phyloP scores from a whole-genome alignment of 2,888 invertebrate genomes.

The Perithous albicinctus region DNA sequence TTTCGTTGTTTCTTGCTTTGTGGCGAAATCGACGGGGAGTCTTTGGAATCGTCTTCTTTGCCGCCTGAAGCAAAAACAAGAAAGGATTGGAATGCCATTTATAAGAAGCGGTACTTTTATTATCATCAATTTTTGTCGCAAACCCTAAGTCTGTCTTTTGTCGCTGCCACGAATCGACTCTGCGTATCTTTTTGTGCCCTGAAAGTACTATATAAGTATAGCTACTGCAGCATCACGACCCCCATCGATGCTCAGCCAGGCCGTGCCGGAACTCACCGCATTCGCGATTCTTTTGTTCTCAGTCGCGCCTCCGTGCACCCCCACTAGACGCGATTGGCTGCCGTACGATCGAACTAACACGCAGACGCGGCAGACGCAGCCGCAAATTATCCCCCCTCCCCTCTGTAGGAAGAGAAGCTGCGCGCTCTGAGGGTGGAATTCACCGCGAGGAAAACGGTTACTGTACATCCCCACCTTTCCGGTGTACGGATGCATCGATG shows the following conservation, averaged over 20 bases:
- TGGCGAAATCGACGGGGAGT: constrained; percentile 86
- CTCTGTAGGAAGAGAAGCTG: constrained; percentile 65
- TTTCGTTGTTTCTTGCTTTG: constrained; percentile 97
- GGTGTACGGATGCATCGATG: constrained; percentile 29
- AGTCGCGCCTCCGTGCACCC: constrained; percentile 77
- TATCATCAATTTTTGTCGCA: constrained; percentile 1
- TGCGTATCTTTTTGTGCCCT: constrained; percentile 17
- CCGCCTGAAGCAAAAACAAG: constrained; percentile 88
- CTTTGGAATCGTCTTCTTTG: constrained; percentile 93
- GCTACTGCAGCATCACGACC: constrained; percentile 15
- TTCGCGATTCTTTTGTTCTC: constrained; percentile 81
- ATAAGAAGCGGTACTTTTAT: neutral
- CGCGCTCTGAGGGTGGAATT: constrained; percentile 74
- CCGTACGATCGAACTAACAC: constrained; percentile 76
- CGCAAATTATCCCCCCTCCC: constrained; percentile 79
- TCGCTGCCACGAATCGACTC: constrained; percentile 61
- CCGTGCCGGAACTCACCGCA: constrained; percentile 64
- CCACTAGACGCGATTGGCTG: constrained; percentile 80
- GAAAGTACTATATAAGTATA: neutral
- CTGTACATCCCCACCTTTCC: constrained; percentile 69
- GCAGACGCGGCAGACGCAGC: constrained; percentile 82
- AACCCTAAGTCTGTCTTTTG: constrained; percentile 26
- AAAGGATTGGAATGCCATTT: constrained; percentile 14
- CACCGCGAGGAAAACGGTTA: constrained; percentile 78
- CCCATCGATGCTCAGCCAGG: constrained; percentile 62